Conservation (phyloP, 2,797 vertebrate species). For the Gallinago nigripennis region DNA sequence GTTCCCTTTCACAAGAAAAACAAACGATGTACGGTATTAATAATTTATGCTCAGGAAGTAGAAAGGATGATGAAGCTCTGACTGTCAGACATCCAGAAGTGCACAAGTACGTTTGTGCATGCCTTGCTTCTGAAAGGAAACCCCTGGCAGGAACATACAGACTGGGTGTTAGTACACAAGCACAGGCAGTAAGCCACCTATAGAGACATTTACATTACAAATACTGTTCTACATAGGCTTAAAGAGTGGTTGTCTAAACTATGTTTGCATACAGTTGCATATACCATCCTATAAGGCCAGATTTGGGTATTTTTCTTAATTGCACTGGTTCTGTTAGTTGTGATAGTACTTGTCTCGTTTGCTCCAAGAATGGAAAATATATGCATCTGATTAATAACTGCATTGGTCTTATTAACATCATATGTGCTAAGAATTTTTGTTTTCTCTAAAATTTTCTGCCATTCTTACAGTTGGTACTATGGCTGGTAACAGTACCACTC, state of each 20-base stretch:
- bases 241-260: neutral
- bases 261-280: neutral
- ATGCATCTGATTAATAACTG: neutral
- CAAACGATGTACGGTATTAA: neutral
- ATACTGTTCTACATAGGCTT: rapidly evolving
- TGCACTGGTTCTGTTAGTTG: neutral
- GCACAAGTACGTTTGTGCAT: neutral
- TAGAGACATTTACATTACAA: neutral
- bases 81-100: neutral
- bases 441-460: neutral
- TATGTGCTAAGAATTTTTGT: neutral
- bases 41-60: neutral
- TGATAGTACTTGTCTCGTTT: neutral
- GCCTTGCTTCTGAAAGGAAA: neutral
- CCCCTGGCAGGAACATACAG: neutral
- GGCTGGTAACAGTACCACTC: neutral
- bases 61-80: neutral
- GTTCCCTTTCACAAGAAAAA: neutral
- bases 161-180: neutral
- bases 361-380: neutral
- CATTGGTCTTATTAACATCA: neutral
- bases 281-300: too few species aligned
- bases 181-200: neutral
- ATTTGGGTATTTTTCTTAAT: neutral
- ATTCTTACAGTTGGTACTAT: neutral